Evolutionary conservation across 2,113 vertebrate species (phyloP).

Genomic region (Aptenodytes forsteri): DNA sequence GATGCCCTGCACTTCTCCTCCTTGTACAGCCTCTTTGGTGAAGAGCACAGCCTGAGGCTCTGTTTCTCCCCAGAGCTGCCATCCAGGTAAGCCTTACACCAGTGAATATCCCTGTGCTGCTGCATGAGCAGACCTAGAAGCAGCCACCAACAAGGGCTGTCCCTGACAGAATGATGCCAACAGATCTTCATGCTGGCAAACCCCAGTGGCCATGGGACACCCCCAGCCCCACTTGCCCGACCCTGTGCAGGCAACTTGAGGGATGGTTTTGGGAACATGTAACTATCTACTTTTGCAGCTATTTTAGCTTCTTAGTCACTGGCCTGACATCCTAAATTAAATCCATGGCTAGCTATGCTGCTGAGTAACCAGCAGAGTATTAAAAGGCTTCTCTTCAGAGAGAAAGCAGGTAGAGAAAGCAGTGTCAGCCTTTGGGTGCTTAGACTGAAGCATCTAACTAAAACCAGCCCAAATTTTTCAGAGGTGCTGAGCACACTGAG

Average conservation of each 20-base stretch:
- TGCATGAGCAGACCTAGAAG: background rate
- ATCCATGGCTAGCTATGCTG: background rate
- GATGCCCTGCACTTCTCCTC: background rate
- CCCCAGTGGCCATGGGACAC: background rate
- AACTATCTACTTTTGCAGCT: background rate
- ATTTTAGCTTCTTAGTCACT: conserved; percentile 44
- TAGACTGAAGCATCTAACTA: background rate
- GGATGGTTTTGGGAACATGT: background rate
- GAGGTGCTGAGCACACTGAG: background rate
- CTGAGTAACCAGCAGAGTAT: background rate
- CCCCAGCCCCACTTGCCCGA: rapidly evolving
- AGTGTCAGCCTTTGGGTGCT: background rate
- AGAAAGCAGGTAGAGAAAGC: background rate
- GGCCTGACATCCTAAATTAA: background rate
- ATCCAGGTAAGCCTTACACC: background rate
- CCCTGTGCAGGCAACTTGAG: background rate
- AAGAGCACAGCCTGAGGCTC: background rate
- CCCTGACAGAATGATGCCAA: background rate
- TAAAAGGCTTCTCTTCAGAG: background rate
- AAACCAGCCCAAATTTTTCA: background rate
- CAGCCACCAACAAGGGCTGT: background rate
- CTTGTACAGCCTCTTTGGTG: background rate
- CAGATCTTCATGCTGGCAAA: background rate
- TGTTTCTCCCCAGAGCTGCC: background rate
- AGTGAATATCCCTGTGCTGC: background rate